A percentile compares a stretch with the other conserved stretches of the same genome.
These are phyloP conservation scores for Sakesphorus luctuosus DNA, from an alignment of 2,113 vertebrate species.

Conservation along the genomic window DNA sequence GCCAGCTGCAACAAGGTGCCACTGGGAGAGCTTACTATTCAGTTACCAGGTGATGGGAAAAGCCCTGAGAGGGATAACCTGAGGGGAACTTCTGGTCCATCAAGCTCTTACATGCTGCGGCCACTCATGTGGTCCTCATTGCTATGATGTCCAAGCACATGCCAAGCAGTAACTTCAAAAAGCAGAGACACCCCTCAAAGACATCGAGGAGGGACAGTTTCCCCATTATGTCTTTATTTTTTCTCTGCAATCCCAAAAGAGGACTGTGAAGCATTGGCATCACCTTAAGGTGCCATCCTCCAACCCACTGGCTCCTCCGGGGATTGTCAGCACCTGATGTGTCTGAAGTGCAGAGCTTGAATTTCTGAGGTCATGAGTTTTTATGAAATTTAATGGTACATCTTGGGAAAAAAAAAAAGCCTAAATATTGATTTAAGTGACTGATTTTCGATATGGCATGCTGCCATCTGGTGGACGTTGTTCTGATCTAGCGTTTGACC, in stretches of 20 bases:
- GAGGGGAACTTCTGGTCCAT: fast-evolving
- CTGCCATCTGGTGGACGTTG: constrained; percentile 67
- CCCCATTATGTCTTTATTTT: not conserved
- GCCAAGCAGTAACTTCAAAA: not conserved
- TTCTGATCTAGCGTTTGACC: not conserved
- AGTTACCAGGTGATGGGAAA: not conserved
- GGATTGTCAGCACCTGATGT: not conserved
- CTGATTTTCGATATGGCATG: constrained; percentile 68
- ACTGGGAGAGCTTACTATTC: not conserved
- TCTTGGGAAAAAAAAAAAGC: not conserved
- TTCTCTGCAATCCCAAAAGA: not conserved
- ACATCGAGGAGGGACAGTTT: not conserved
- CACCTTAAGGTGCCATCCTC: fast-evolving
- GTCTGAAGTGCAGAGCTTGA: not conserved
- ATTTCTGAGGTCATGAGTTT: not conserved
- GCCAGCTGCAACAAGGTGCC: not conserved
- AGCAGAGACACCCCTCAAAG: not conserved
- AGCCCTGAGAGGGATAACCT: fast-evolving
- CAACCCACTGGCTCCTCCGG: not conserved
- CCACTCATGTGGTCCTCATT: fast-evolving
- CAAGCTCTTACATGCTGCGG: not conserved
- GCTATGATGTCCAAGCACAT: not conserved
- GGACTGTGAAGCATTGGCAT: not conserved
- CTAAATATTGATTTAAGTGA: constrained; percentile 59
- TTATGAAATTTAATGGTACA: not conserved